Evolutionary conservation across 1,140 invertebrate genomes (phyloP).

Genomic region (Anoplolepis gracilipes): DNA sequence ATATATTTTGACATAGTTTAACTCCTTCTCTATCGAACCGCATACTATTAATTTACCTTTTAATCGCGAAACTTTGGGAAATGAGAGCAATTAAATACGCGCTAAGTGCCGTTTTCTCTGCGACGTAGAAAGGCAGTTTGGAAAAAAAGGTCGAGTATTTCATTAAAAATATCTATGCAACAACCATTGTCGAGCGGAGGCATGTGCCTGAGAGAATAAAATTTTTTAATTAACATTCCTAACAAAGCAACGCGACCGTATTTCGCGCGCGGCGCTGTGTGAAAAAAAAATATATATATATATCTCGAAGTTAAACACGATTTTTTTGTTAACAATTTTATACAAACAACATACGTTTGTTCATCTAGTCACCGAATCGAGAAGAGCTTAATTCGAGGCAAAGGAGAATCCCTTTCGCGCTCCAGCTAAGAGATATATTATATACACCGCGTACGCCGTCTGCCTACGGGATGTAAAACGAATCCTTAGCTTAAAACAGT

Average conservation of each 20-base stretch:
- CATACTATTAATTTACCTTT: conserved; percentile 6
- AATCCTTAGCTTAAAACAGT: conserved; percentile 49
- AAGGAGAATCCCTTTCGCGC: conserved; percentile 12
- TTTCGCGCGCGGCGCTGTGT: not conserved
- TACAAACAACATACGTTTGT: not conserved
- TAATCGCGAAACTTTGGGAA: conserved; percentile 38
- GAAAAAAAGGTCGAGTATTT: conserved; percentile 38
- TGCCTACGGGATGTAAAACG: conserved; percentile 51
- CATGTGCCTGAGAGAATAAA: conserved; percentile 1
- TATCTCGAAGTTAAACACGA: not conserved
- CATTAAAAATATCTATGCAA: conserved; percentile 21
- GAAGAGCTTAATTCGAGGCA: conserved; percentile 24
- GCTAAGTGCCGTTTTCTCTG: not conserved
- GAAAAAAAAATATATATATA: no score
- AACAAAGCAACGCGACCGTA: conserved; percentile 2
- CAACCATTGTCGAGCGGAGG: conserved; percentile 12
- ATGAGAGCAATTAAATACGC: conserved; percentile 10
- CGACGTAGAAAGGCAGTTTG: not conserved
- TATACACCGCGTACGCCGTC: conserved; percentile 26
- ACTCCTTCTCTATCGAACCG: not conserved
- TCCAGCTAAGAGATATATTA: conserved; percentile 19
- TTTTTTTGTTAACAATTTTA: conserved; percentile 22
- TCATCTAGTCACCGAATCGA: not conserved
- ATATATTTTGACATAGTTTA: not conserved
- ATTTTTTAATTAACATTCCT: conserved; percentile 48